Evolutionary conservation across 2,797 vertebrate genomes (phyloP).

Genomic region (Acrossocheilus fasciatus): DNA sequence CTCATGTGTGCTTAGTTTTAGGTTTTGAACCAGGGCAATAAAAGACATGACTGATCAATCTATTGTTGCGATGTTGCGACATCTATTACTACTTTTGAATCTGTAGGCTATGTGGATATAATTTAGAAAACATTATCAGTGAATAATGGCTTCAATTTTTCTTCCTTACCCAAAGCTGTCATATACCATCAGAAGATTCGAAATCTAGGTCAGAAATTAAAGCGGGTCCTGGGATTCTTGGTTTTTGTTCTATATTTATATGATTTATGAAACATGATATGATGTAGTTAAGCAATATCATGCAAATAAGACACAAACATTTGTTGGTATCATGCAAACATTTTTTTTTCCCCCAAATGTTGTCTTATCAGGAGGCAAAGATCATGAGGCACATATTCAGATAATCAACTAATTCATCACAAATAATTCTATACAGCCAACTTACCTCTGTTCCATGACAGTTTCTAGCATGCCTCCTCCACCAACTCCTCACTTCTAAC

Average conservation of each 20-base stretch:
- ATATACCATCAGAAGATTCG: background rate
- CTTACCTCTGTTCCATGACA: background rate
- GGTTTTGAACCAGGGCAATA: background rate
- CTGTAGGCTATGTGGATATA: background rate
- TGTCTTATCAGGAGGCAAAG: background rate
- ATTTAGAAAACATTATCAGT: background rate
- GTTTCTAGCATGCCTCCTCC: background rate
- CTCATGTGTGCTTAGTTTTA: background rate
- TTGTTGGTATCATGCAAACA: no score
- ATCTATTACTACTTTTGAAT: background rate
- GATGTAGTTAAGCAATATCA: background rate
- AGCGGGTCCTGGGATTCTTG: background rate
- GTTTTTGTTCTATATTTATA: background rate
- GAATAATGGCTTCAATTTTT: background rate
- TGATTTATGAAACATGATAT: background rate
- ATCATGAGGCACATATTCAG: background rate
- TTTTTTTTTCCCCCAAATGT: background rate
- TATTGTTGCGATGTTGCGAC: background rate
- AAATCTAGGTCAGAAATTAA: background rate
- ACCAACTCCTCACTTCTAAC: background rate
- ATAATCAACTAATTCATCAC: background rate
- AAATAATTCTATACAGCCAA: background rate
- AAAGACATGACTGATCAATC: background rate
- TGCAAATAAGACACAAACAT: background rate
- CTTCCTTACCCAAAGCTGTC: background rate